Percentiles rank a stretch among this genome's conserved stretches.
phyloP scores from a whole-genome alignment of 1,140 invertebrate genomes.

The Pseudomyrmex gracilis region DNA sequence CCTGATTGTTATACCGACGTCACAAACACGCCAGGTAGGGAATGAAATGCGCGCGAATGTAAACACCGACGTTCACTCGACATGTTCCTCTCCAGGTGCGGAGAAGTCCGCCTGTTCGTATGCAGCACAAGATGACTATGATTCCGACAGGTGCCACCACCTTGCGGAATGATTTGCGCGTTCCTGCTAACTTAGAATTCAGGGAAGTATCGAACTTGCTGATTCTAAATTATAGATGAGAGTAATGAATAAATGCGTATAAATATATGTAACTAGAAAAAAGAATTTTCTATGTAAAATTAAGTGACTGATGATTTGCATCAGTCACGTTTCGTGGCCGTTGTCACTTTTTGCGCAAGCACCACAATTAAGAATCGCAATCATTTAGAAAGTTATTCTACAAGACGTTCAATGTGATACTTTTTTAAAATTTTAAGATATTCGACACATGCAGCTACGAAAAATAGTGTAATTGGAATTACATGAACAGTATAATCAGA shows the following conservation, averaged over 20 bases:
- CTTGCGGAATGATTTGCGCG: slow-evolving; percentile 67
- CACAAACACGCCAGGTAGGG: neutral
- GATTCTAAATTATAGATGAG: neutral
- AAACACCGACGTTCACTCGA: slow-evolving; percentile 31
- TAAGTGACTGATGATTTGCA: neutral
- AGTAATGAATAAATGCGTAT: neutral
- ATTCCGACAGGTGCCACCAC: slow-evolving; percentile 74
- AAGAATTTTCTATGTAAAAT: neutral
- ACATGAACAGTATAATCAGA: too few relatives aligned
- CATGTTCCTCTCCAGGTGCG: neutral
- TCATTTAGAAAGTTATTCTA: neutral
- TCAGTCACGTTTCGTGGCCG: neutral
- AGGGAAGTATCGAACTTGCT: slow-evolving; percentile 46
- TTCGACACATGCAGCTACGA: neutral
- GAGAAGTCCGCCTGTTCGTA: slow-evolving; percentile 51
- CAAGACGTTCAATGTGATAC: neutral
- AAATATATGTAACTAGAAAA: neutral
- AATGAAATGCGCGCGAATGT: neutral
- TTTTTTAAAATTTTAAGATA: neutral
- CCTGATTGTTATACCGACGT: slow-evolving; percentile 14
- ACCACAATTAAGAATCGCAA: neutral
- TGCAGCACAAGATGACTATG: slow-evolving; percentile 39
- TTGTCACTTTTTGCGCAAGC: too few relatives aligned
- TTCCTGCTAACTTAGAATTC: slow-evolving; percentile 24
- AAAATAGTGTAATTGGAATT: too few relatives aligned